Percentiles rank a stretch among this genome's conserved stretches.
These are phyloP conservation scores for Ovibos moschatus DNA, from an alignment of 2,113 vertebrate genomes.

Conservation along the genomic window DNA sequence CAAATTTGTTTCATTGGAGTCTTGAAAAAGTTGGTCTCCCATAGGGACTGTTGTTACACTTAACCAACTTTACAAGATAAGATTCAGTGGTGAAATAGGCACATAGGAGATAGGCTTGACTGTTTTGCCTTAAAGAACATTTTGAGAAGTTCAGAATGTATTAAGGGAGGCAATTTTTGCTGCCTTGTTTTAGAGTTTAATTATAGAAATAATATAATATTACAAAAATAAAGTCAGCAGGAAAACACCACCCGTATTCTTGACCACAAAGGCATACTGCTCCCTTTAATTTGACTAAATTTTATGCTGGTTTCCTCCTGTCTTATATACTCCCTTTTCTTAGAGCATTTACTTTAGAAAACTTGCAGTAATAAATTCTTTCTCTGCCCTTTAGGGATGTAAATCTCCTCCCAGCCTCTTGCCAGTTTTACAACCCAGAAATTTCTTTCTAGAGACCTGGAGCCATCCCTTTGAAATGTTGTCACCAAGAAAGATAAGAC, in stretches of 20 bases:
- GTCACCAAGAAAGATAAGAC: background rate
- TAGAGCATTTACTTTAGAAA: background rate
- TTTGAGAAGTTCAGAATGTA: background rate
- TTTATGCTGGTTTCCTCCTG: background rate
- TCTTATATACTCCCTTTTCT: background rate
- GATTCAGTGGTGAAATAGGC: background rate
- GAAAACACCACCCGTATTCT: background rate
- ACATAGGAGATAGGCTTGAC: background rate
- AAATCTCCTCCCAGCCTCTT: background rate
- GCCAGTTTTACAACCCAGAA: background rate
- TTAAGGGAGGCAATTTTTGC: background rate
- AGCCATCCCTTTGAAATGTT: background rate
- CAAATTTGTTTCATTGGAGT: background rate
- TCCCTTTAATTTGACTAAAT: background rate
- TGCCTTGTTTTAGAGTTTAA: background rate
- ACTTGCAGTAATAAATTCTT: background rate
- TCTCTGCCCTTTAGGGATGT: background rate
- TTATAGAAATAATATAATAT: background rate
- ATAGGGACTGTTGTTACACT: too few relatives aligned
- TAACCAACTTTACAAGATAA: background rate
- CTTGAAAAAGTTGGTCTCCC: background rate
- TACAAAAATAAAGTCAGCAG: background rate
- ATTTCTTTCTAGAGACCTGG: background rate
- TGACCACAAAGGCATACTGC: background rate
- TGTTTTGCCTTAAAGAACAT: background rate